Base-by-base conservation (phyloP, 1,140 invertebrate species). In the Portunus trituberculatus region DNA sequence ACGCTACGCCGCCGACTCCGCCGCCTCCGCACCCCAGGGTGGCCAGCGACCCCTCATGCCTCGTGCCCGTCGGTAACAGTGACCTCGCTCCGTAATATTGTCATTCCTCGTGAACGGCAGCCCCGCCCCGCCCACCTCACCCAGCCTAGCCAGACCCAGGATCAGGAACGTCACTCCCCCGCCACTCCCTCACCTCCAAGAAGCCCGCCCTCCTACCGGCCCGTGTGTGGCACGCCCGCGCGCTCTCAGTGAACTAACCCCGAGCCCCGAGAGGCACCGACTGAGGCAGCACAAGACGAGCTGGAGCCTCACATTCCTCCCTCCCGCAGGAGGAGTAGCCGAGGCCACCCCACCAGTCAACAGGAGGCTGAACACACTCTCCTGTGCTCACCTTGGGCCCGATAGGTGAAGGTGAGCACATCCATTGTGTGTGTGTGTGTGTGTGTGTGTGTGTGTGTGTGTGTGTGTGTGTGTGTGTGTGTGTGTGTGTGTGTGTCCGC, bases 391-490 rank as follows among this genome's bases (percentile, higher is more conserved):
- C 39, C 92, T 93, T 88, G 46, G 46, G 46, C 25, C 46, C 84
- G 10, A 29, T 87, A 59, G 46, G 92, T 93, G 45, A 93, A 88
- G 92, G 92, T 93, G 84, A 93, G 92, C 92, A 46, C 46, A 86
- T 93, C n/a, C 59, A 29, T 32, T 76, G 46, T 87, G 92, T 88
- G 29, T 93, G 92, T 93, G 25, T 87, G 92, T 93, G 39, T 93
- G 92, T 48, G 46, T 93, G 92, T 93, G 39, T 87, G 92, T 93
- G 92, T 87, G 46, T 86, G 92, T 86, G 92, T 52, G 82, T 25
- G 92, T 88, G 92, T 76, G 46, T 87, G 83, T 93, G 46, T 88
- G 84, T 88, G 84, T 93, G 92, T 93, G 28, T 87, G 92, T 87
- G 84, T n/a, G 4, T 20, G 89, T 86, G 84, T 93, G 84, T 93